Evolutionary conservation across 2,888 invertebrate genomes (phyloP), one percentile per base, ranked within the genome.

Genomic region (Lepidochitona cinerea): DNA sequence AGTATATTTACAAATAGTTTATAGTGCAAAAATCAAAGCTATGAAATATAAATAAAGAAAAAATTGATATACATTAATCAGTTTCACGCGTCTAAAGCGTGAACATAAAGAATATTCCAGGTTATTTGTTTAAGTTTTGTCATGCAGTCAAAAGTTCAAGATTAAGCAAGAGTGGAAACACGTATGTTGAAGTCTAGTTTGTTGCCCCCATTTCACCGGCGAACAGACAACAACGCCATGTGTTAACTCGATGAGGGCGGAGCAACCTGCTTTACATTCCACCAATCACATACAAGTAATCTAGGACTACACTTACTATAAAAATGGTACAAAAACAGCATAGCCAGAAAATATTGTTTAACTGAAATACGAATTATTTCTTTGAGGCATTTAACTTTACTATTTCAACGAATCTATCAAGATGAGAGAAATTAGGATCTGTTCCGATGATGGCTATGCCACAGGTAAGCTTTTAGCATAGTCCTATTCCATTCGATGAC

Each of bases 81-180:
- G n/a, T n/a, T n/a, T n/a, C n/a, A n/a, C n/a, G n/a, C n/a, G n/a
- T n/a, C n/a, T n/a, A n/a, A n/a, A n/a, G n/a, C n/a, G n/a, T n/a
- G n/a, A n/a, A n/a, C n/a, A n/a, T n/a, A n/a, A n/a, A n/a, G n/a
- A n/a, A n/a, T n/a, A n/a, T n/a, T n/a, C n/a, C n/a, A n/a, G n/a
- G n/a, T n/a, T n/a, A n/a, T n/a, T n/a, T n/a, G n/a, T n/a, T n/a
- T n/a, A n/a, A n/a, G n/a, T n/a, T n/a, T 72, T 84, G 33, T 73
- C 73, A 26, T 59, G 59, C 59, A 59, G 59, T 59, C 59, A 59
- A 59, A 29, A 59, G 59, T 59, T 59, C 59, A 59, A 59, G 59
- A 4, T 29, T 59, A 41, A n/a, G 18, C 49, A 5, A 49, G 49
- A 49, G 18, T 2, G n/a, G 18, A 18, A 23, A 49, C 59, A 29